Conservation (phyloP, 2,113 vertebrate genomes). For the Zosterops borbonicus region DNA sequence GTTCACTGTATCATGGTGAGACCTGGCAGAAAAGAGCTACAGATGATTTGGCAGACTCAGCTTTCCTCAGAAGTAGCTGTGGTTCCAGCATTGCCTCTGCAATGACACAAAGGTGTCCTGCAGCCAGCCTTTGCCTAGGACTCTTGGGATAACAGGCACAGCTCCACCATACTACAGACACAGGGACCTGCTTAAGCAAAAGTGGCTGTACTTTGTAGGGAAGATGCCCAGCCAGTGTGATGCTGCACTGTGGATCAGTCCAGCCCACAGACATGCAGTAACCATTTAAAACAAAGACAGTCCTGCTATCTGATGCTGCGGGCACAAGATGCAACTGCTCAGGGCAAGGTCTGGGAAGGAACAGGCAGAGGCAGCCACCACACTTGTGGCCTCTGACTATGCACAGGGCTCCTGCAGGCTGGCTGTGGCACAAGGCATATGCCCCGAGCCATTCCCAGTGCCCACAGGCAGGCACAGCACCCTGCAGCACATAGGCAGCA, state of each 20-base stretch:
- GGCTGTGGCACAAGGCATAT: neutral
- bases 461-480: neutral
- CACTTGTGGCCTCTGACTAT: neutral
- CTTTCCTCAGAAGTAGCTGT: neutral
- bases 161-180: neutral
- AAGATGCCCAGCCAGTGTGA: neutral
- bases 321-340: neutral
- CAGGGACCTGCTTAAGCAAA: neutral
- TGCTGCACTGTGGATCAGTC: neutral
- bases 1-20: neutral
- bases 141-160: neutral
- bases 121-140: neutral
- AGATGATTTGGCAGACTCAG: neutral
- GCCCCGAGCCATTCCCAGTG: accelerated
- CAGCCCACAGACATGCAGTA: neutral
- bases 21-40: neutral
- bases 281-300: neutral
- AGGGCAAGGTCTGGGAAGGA: neutral
- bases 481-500: neutral
- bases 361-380: neutral
- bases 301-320: neutral
- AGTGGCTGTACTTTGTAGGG: neutral
- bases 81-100: neutral
- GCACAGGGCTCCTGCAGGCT: accelerated
- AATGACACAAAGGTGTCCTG: neutral